phyloP scores from a whole-genome alignment of 2,113 vertebrate genomes.

The Oreamnos americanus region DNA sequence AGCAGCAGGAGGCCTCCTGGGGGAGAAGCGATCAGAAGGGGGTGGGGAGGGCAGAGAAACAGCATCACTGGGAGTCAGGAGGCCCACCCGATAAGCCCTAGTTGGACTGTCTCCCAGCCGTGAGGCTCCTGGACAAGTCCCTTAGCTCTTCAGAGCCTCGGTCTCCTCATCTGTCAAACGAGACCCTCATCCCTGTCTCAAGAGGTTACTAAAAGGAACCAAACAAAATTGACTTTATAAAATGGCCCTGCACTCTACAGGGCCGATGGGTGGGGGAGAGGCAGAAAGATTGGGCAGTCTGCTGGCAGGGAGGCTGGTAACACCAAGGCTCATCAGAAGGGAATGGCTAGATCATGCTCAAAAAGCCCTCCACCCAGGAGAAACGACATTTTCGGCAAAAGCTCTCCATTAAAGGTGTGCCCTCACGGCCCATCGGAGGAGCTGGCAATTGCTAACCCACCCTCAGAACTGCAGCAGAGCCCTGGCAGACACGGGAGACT shows the following conservation, averaged over 20 bases:
- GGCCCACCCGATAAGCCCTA: background rate
- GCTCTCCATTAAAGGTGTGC: background rate
- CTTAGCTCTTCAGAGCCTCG: background rate
- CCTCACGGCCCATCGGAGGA: fast-evolving
- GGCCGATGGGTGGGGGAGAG: fast-evolving
- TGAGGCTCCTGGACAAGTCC: background rate
- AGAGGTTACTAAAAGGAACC: background rate
- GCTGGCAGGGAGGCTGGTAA: background rate
- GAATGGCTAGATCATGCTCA: background rate
- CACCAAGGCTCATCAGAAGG: background rate
- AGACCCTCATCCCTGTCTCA: background rate
- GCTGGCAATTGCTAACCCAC: background rate
- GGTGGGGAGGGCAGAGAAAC: background rate
- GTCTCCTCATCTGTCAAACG: background rate
- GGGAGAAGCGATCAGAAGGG: background rate
- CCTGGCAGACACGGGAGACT: background rate
- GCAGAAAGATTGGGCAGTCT: background rate
- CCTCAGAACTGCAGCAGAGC: background rate
- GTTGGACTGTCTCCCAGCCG: background rate
- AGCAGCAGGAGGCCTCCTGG: background rate
- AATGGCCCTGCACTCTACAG: fast-evolving
- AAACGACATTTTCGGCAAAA: background rate
- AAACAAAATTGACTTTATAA: background rate
- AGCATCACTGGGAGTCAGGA: background rate
- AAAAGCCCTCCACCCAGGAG: background rate